A percentile compares a stretch with the other conserved stretches of the same genome.
Evolutionary conservation across 2,888 invertebrate species (phyloP).

Genomic region (Theretra japonica): DNA sequence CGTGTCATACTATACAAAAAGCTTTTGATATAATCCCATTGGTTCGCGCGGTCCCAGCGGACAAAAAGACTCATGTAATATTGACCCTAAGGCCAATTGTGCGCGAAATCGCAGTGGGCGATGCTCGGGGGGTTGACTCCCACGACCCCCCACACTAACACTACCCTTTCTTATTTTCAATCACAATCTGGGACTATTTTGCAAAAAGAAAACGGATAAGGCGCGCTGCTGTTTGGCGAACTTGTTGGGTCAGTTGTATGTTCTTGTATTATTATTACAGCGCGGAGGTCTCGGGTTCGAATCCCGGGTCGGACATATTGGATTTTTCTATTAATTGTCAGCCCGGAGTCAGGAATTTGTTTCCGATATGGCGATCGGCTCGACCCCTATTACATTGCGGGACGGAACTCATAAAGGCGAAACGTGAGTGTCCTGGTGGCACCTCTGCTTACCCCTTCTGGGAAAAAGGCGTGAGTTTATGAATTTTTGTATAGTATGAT

Average conservation of each 20-base stretch:
- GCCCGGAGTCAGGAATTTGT: no score
- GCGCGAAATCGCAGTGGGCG: constrained; percentile 23
- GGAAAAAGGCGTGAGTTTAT: no score
- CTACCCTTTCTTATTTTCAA: constrained; percentile 25
- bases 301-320: no score
- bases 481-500: no score
- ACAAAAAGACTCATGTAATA: neutral
- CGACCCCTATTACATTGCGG: no score
- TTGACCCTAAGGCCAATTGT: constrained; percentile 29
- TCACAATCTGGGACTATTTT: constrained; percentile 21
- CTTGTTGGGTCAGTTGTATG: neutral
- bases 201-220: neutral
- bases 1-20: neutral
- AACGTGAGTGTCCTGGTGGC: no score
- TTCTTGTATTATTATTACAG: no score
- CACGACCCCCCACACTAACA: constrained; percentile 12
- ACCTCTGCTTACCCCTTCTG: no score
- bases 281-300: no score
- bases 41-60: neutral
- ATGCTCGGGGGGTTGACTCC: neutral
- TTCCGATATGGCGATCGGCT: no score
- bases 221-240: neutral
- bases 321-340: no score
- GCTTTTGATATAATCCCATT: neutral
- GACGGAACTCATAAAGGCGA: no score